A percentile compares a stretch with the other conserved stretches of the same genome.
Evolutionary conservation across 2,113 vertebrate species (phyloP).

Genomic region (Chamaetylas fuelleborni): DNA sequence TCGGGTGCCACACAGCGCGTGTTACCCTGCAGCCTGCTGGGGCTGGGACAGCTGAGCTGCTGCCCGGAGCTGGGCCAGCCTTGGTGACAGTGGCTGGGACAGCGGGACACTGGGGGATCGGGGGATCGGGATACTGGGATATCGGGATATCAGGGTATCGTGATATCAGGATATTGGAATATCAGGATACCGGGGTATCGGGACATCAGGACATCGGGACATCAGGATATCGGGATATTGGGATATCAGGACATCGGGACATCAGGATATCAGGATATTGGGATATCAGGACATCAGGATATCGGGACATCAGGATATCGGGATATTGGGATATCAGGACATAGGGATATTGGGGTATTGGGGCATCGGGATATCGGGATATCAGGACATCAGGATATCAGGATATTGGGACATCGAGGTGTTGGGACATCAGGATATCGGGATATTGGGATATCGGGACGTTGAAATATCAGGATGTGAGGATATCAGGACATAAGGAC

Average conservation of each 20-base stretch:
- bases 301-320: accelerated
- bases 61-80: not conserved
- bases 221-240: accelerated
- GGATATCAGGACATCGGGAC: too few species aligned
- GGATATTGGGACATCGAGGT: accelerated
- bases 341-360: accelerated
- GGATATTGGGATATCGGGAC: accelerated
- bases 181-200: accelerated
- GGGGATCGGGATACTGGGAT: too few species aligned
- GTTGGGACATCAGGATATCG: too few species aligned
- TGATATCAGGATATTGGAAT: too few species aligned
- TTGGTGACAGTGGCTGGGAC: accelerated
- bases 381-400: accelerated
- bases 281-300: too few species aligned
- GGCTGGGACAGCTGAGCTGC: accelerated
- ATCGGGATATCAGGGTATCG: accelerated
- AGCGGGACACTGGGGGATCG: accelerated
- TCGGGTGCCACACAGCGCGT: accelerated
- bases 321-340: accelerated
- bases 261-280: too few species aligned
- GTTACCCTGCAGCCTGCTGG: not conserved
- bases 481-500: accelerated
- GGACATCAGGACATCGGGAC: accelerated
- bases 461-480: accelerated
- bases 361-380: accelerated